Evolutionary conservation across 2,888 invertebrate species (phyloP), one percentile per base, ranked within the genome.

Genomic region (Corythucha ciliata): DNA sequence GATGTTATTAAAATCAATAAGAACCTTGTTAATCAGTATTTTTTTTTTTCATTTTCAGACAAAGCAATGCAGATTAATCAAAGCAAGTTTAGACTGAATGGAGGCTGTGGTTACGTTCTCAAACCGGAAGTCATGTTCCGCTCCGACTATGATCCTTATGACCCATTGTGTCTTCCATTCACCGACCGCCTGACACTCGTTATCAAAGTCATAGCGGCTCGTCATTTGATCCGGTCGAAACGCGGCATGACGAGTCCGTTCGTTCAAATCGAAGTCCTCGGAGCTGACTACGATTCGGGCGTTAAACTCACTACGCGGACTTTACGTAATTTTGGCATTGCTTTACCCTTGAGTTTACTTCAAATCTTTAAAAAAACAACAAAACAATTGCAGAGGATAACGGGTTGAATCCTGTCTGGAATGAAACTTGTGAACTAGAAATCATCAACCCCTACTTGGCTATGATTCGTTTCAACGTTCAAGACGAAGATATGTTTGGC

Each of bases 401-500:
- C 69, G 94, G 94, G 2, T 80, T 93, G 57, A 92, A 91, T 72
- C 94, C 94, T 0, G 73, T 83, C 51, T 96, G 94, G 93, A 85
- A 88, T 65, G 90, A 92, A 64, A 66, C 67, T 27, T 86, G 86
- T 68, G 83, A 85, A 62, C 91, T 93, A 67, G 79, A 80, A 32
- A 75, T 94, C 10, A 70, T 72, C 12, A 89, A 85, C 71, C 89
- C 92, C 0, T 76, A 86, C 48, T 75, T 90, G 64, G 89, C 93
- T 0, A 69, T 94, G 41, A 70, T 91, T 41, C 75, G 93, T 29
- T 93, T 96, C 68, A 75, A 85, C 33, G 87, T 93, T 0, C 85
- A 90, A 69, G 93, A 93, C 68, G 94, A 93, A 68, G 97, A 98
- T 66, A 88, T 93, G 74, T 97, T 98, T 70, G 93, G 93, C 0